A percentile compares a stretch with the other conserved stretches of the same genome.
These are phyloP conservation scores for Odontomyia ornata DNA, from an alignment of 2,888 invertebrate species.

Conservation along the genomic window DNA sequence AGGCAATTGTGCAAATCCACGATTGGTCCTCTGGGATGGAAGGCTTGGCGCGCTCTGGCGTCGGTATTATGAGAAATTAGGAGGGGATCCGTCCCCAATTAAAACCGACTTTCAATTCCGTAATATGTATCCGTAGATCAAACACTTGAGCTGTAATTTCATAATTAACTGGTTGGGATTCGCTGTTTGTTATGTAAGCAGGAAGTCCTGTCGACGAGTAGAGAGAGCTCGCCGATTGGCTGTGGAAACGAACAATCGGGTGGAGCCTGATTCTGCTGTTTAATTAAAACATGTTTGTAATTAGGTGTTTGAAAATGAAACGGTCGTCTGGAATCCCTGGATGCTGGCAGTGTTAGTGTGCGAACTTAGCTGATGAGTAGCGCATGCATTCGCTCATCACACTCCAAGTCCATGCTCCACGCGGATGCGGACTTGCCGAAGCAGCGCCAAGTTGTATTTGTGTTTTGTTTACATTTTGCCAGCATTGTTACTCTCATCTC, in stretches of 20 bases:
- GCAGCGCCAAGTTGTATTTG: not conserved
- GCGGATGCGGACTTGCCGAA: not conserved
- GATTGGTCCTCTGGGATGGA: not conserved
- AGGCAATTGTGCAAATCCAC: not conserved
- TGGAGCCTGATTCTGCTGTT: not conserved
- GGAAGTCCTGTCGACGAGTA: not conserved
- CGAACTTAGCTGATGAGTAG: not conserved
- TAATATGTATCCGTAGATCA: not conserved
- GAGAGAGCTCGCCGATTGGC: not conserved
- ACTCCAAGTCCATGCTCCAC: not conserved
- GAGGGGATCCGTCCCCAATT: not conserved
- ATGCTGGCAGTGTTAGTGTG: not conserved
- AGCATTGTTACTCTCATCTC: not conserved
- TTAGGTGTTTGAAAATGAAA: not conserved
- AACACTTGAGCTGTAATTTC: not conserved
- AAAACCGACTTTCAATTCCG: no score
- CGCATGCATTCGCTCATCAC: not conserved
- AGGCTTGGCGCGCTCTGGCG: not conserved
- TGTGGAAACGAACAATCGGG: not conserved
- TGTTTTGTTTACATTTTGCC: slow-evolving; percentile 18
- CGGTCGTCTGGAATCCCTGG: not conserved
- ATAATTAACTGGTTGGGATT: not conserved
- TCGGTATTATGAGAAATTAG: not conserved
- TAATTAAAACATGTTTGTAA: slow-evolving; percentile 2
- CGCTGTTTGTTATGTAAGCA: not conserved